Conservation (phyloP, 2,113 vertebrate species). For the Aplodontia rufa region DNA sequence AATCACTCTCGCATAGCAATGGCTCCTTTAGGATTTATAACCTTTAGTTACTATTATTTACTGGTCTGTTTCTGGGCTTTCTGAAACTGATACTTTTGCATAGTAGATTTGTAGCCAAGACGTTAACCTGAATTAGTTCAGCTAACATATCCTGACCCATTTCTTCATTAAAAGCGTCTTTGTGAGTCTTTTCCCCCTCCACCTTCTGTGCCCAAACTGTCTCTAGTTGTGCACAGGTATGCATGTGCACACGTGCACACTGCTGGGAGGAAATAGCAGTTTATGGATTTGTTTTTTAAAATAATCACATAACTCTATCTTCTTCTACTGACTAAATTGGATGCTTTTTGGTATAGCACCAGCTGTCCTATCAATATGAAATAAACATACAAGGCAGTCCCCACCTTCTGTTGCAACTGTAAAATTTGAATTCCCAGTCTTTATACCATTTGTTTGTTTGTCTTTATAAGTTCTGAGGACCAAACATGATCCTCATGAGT, state of each 20-base stretch:
- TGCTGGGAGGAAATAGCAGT: conserved; percentile 18
- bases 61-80: conserved; percentile 69
- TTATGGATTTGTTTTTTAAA: conserved; percentile 28
- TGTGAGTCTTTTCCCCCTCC: conserved; percentile 44
- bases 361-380: conserved; percentile 14
- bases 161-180: conserved; percentile 67
- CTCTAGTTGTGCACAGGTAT: no score
- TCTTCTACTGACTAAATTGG: conserved; percentile 31
- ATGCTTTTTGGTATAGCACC: conserved; percentile 14
- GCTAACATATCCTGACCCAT: conserved; percentile 70
- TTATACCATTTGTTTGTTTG: background rate
- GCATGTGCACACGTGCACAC: background rate
- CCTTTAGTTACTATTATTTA: conserved; percentile 75
- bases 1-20: conserved; percentile 15
- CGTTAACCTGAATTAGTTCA: conserved; percentile 70
- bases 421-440: background rate
- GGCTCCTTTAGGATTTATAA: conserved; percentile 70
- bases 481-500: background rate
- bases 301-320: conserved; percentile 40
- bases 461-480: background rate
- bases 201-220: background rate
- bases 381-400: background rate
- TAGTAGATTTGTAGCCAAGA: conserved; percentile 53
- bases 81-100: conserved; percentile 66
- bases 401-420: background rate